Percentiles rank a stretch among this genome's conserved stretches.
Evolutionary conservation across 2,888 invertebrate genomes (phyloP).

Genomic region (Sceliomorpha sp.): DNA sequence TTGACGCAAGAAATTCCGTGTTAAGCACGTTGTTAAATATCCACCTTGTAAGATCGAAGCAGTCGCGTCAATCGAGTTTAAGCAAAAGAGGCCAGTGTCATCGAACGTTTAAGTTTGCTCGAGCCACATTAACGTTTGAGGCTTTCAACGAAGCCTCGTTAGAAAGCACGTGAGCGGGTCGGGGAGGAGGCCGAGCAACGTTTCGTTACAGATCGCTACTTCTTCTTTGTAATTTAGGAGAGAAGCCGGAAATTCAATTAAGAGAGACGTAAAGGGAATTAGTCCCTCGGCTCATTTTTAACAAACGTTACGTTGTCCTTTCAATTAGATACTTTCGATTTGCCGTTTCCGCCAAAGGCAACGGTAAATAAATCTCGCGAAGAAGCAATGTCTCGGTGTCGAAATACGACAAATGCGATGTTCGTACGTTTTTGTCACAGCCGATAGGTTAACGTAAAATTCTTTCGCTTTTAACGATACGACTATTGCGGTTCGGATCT

Average conservation of each 20-base stretch:
- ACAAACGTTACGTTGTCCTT: slow-evolving; percentile 45
- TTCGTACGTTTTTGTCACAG: slow-evolving; percentile 5
- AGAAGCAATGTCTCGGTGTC: slow-evolving; percentile 29
- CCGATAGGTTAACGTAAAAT: no score
- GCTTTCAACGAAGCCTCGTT: slow-evolving; percentile 25
- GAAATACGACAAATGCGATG: slow-evolving; percentile 26
- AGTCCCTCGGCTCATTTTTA: slow-evolving; percentile 46
- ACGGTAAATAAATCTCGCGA: slow-evolving; percentile 39
- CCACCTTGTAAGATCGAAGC: no score
- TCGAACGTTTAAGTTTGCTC: slow-evolving; percentile 7
- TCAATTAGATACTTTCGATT: slow-evolving; percentile 49
- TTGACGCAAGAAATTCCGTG: no score
- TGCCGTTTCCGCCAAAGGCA: slow-evolving; percentile 25
- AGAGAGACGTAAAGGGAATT: slow-evolving; percentile 53
- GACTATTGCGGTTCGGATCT: no score
- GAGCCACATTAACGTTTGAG: slow-evolving; percentile 34
- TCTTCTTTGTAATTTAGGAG: slow-evolving; percentile 55
- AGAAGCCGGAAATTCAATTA: slow-evolving; percentile 57
- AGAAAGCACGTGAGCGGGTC: slow-evolving; percentile 22
- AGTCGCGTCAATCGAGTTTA: not conserved
- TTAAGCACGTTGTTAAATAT: no score
- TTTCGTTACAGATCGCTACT: slow-evolving; percentile 53
- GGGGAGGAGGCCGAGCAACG: slow-evolving; percentile 32
- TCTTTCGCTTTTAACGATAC: no score
- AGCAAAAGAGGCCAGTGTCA: slow-evolving; percentile 2